phyloP scores from a whole-genome alignment of 1,140 invertebrate genomes.

The Tigriopus japonicus region DNA sequence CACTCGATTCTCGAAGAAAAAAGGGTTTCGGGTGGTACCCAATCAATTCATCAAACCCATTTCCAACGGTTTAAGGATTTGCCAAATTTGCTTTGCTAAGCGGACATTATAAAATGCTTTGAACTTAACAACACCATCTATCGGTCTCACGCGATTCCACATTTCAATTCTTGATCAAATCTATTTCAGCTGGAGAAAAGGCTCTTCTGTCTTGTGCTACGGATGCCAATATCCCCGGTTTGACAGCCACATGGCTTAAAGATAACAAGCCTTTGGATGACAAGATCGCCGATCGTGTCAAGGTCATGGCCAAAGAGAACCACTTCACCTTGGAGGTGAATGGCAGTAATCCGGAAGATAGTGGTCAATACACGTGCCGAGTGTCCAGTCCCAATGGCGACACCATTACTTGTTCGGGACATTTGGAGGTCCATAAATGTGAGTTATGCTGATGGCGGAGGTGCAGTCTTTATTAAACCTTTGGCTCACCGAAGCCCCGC shows the following conservation, averaged over 20 bases:
- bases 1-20: too few relatives aligned
- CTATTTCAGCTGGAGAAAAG: slow-evolving; percentile 52
- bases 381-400: slow-evolving; percentile 4
- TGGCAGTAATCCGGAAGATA: slow-evolving; percentile 1
- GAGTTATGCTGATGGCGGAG: background rate
- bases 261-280: slow-evolving; percentile 64
- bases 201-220: slow-evolving; percentile 64
- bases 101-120: too few relatives aligned
- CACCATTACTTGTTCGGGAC: slow-evolving; percentile 5
- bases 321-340: slow-evolving; percentile 23
- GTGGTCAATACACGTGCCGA: slow-evolving; percentile 12
- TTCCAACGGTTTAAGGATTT: too few relatives aligned
- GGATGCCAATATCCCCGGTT: slow-evolving; percentile 30
- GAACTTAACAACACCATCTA: too few relatives aligned
- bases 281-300: slow-evolving; percentile 48
- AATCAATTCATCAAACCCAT: too few relatives aligned
- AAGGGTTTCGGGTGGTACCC: too few relatives aligned
- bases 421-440: slow-evolving; percentile 13
- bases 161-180: background rate
- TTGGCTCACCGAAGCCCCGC: too few relatives aligned
- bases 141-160: background rate
- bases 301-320: slow-evolving; percentile 33
- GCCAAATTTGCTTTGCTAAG: too few relatives aligned
- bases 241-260: slow-evolving; percentile 55
- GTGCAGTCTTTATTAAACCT: too few relatives aligned